Conservation (phyloP, 2,888 invertebrate genomes). For the Biston betularia region DNA sequence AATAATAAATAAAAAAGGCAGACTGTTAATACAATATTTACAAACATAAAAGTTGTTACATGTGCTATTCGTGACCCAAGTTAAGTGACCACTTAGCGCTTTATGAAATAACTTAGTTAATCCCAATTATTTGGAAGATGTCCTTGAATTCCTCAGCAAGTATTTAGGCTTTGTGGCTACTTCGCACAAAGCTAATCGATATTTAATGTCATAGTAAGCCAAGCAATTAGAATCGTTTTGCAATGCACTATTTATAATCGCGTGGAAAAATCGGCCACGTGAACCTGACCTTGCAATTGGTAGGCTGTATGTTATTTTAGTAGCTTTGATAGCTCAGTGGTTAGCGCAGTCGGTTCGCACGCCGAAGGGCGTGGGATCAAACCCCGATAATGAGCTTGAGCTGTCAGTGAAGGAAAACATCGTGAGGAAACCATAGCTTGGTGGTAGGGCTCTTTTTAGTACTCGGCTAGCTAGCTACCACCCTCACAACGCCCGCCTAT, state of each 20-base stretch:
- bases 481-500: no score
- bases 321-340: no score
- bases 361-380: no score
- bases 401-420: no score
- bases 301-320: not conserved
- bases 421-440: no score
- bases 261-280: not conserved
- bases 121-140: constrained; percentile 24
- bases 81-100: constrained; percentile 13
- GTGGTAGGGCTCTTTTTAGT: no score
- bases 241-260: constrained; percentile 10
- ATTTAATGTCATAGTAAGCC: constrained; percentile 43
- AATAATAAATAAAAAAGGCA: no score
- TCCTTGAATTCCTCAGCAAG: constrained; percentile 34
- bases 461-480: no score
- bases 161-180: constrained; percentile 26
- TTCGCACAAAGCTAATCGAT: constrained; percentile 47
- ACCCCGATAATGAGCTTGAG: no score
- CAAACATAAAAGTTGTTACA: no score
- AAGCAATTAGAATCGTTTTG: constrained; percentile 33
- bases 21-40: no score
- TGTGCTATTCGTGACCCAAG: not conserved
- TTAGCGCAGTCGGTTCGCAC: no score
- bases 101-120: constrained; percentile 19
- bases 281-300: not conserved